A percentile compares a stretch with the other conserved stretches of the same genome.
Conservation (phyloP, 2,797 vertebrate species). For the Tragopan temminckii region DNA sequence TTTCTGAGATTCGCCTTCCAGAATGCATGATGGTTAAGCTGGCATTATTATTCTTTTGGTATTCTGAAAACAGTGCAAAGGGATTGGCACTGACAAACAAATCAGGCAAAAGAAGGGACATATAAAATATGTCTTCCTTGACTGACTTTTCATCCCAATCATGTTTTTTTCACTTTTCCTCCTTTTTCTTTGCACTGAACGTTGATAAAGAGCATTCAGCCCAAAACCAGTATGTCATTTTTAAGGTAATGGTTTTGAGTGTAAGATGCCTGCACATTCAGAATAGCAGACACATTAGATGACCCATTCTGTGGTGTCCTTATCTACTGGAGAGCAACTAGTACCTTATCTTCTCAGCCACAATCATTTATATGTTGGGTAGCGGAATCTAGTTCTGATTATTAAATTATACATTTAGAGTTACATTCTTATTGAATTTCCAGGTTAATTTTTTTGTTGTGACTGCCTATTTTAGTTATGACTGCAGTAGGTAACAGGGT, state of each 20-base stretch:
- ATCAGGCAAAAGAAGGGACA: background rate
- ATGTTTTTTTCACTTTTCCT: background rate
- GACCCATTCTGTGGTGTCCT: background rate
- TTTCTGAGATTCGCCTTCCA: background rate
- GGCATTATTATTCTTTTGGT: background rate
- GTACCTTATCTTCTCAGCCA: constrained; percentile 5
- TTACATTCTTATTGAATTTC: constrained; percentile 21
- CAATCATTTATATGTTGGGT: constrained; percentile 20
- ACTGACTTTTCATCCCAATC: background rate
- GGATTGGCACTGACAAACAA: background rate
- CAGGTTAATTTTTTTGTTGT: constrained; percentile 9
- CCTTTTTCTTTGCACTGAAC: background rate
- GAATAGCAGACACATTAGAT: constrained; percentile 54
- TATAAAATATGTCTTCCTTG: background rate
- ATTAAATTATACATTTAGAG: constrained; percentile 22
- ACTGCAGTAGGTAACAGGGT: background rate
- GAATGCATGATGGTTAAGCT: background rate
- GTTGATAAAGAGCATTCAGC: background rate
- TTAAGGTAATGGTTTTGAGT: constrained; percentile 9
- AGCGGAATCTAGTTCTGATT: constrained; percentile 20
- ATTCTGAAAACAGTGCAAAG: background rate
- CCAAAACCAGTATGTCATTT: background rate
- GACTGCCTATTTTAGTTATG: constrained; percentile 42
- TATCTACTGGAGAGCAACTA: constrained; percentile 43
- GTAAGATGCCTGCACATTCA: background rate